Conservation (phyloP, 2,888 invertebrate genomes). For the Volucella bombylans region DNA sequence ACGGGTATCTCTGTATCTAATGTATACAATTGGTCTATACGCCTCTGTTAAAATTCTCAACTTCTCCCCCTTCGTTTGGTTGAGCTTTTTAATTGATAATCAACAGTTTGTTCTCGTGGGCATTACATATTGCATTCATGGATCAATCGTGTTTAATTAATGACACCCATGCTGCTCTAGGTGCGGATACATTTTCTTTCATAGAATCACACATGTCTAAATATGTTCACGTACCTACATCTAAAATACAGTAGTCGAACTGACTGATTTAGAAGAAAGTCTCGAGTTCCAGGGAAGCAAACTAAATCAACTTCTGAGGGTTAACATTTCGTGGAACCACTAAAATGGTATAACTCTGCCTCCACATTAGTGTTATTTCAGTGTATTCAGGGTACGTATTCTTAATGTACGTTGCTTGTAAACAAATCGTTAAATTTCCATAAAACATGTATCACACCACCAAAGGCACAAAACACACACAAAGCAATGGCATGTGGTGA, state of each 20-base stretch:
- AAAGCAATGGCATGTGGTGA: constrained; percentile 14
- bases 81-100: constrained; percentile 22
- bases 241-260: too few species aligned
- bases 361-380: constrained; percentile 16
- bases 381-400: background rate
- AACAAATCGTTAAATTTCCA: constrained; percentile 64
- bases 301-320: constrained; percentile 26
- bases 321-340: constrained; percentile 14
- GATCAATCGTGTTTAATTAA: constrained; percentile 23
- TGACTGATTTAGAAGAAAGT: too few species aligned
- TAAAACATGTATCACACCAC: constrained; percentile 30
- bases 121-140: constrained; percentile 2
- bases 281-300: background rate
- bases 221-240: too few species aligned
- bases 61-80: constrained; percentile 4
- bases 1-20: background rate
- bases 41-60: constrained; percentile 36
- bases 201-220: too few species aligned
- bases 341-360: background rate
- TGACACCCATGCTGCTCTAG: background rate
- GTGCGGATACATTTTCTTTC: background rate
- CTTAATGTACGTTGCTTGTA: constrained; percentile 46
- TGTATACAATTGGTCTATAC: constrained; percentile 13
- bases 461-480: constrained; percentile 21
- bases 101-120: constrained; percentile 13